Evolutionary conservation across 2,888 invertebrate species (phyloP), one percentile per base, ranked within the genome.

Genomic region (Metalampra italica): DNA sequence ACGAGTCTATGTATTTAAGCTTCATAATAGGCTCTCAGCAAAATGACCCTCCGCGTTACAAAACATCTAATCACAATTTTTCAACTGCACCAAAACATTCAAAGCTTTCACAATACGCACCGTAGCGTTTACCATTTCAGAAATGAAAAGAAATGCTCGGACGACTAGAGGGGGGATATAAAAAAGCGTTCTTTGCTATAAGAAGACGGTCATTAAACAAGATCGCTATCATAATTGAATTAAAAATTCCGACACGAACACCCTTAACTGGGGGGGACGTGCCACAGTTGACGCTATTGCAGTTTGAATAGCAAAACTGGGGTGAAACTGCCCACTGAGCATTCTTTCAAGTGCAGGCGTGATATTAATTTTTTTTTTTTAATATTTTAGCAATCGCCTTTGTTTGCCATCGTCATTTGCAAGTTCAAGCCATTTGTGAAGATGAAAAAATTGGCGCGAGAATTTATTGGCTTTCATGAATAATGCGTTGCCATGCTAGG

Each of bases 171-270:
- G 55, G 60, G 64, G 62, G 66, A 71, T 72, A 74, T 72, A 75
- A 71, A 75, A 78, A 75, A 71, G 69, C 72, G 71, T 69, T 68
- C 69, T 56, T 59, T 64, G 64, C 75, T 71, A 62, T 75, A 75
- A 77, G 77, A 73, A 75, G 75, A 64, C 71, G 82, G 78, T 78
- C 86, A 87, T 88, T 88, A 87, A 86, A 83, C 83, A 85, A 81
- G 87, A 88, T 88, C 79, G 83, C 82, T 86, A 87, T 88, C 87
- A 86, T 89, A 88, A 89, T 89, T 89, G 88, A 89, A 89, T 89
- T 89, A 88, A 88, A 88, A 87, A 88, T 89, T 89, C 88, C 88
- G 66, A 82, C 87, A 82, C 88, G 88, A 73, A 66, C 73, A 63
- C 60, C 66, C 72, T 69, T 74, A 66, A 73, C 64, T 64, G 69